Percentiles rank a stretch among this genome's conserved stretches.
Conservation (phyloP, 2,888 invertebrate species). For the Laothoe populi region DNA sequence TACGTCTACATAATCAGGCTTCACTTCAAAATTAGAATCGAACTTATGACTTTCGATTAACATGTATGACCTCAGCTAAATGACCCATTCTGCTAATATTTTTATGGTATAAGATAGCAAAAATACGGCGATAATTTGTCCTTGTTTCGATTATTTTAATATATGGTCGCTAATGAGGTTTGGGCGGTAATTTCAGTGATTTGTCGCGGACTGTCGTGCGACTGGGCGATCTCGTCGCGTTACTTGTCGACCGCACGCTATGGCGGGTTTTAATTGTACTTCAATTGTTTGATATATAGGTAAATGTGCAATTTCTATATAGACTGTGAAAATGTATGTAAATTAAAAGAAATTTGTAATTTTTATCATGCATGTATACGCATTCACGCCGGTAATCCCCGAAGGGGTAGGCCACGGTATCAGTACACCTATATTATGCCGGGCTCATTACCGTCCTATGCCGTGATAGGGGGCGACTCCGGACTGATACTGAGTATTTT, state of each 20-base stretch:
- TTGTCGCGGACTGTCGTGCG: conserved; percentile 64
- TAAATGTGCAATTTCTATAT: no score
- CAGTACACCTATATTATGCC: no score
- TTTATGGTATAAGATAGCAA: neutral
- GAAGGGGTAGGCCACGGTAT: no score
- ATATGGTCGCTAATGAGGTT: conserved; percentile 69
- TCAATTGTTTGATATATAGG: neutral
- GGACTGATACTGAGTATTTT: no score
- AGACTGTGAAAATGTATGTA: no score
- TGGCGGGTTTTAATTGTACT: neutral
- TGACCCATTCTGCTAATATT: conserved; percentile 7
- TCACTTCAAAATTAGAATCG: neutral
- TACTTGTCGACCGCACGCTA: conserved; percentile 30
- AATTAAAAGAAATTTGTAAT: no score
- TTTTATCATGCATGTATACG: no score
- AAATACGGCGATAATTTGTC: conserved; percentile 37
- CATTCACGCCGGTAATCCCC: no score
- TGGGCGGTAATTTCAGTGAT: conserved; percentile 69
- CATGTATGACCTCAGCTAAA: neutral
- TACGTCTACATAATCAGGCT: neutral
- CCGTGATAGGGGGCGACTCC: no score
- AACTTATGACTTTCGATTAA: neutral
- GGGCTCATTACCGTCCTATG: no score
- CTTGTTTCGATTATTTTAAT: conserved; percentile 55
- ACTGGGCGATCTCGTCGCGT: conserved; percentile 37